A percentile compares a stretch with the other conserved stretches of the same genome.
Evolutionary conservation across 2,113 vertebrate genomes (phyloP).

Genomic region (Phaethornis superciliosus): DNA sequence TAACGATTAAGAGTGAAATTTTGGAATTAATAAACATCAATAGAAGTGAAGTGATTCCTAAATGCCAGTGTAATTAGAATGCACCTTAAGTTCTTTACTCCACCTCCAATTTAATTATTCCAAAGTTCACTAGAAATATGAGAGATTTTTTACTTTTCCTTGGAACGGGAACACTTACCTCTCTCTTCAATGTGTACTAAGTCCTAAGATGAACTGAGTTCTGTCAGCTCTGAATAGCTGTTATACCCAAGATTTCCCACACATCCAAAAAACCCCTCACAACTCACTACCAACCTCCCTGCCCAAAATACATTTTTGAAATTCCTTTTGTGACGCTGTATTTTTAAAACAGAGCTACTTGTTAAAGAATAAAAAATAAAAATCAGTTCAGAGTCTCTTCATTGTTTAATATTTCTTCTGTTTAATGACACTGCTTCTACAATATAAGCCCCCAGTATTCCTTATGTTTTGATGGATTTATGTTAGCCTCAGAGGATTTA

Average conservation of each 20-base stretch:
- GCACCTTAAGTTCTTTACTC: constrained; percentile 41
- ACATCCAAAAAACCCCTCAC: neutral
- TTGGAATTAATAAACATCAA: constrained; percentile 45
- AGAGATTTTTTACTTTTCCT: constrained; percentile 54
- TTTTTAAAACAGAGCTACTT: constrained; percentile 13
- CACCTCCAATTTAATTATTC: constrained; percentile 70
- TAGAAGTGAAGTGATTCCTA: constrained; percentile 42
- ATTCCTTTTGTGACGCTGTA: neutral
- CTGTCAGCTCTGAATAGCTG: neutral
- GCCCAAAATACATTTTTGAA: neutral
- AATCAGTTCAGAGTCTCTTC: neutral
- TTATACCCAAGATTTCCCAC: neutral
- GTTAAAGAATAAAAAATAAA: neutral
- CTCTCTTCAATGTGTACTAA: neutral
- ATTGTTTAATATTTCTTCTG: neutral
- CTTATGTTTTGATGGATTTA: neutral
- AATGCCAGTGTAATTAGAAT: constrained; percentile 55
- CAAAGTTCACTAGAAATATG: constrained; percentile 15
- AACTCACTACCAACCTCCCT: neutral
- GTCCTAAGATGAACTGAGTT: constrained; percentile 36
- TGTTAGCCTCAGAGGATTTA: neutral
- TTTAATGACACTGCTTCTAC: neutral
- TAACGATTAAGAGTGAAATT: constrained; percentile 31
- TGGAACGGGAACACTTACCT: constrained; percentile 40
- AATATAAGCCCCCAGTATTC: neutral